A percentile compares a stretch with the other conserved stretches of the same genome.
Evolutionary conservation across 2,797 vertebrate genomes (phyloP).

Genomic region (Petrocephalus sullivani): DNA sequence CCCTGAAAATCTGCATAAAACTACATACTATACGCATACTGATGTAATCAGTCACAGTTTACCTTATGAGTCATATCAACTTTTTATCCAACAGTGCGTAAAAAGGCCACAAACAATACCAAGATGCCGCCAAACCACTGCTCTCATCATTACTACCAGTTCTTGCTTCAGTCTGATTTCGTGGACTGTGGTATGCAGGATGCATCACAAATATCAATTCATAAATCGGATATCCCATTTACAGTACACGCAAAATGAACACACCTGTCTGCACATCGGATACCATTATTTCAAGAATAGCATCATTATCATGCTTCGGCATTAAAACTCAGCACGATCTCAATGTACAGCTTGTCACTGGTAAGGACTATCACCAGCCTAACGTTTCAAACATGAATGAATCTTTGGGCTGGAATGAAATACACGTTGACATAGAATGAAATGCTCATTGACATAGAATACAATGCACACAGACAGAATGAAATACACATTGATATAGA

Average conservation of each 20-base stretch:
- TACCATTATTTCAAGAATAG: background rate
- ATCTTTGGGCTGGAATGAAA: constrained; percentile 9
- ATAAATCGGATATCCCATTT: background rate
- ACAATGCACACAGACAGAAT: background rate
- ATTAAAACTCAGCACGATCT: background rate
- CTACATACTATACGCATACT: background rate
- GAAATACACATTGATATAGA: background rate
- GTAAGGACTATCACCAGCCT: background rate
- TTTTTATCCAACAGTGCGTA: background rate
- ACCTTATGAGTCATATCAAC: background rate
- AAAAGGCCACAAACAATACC: background rate
- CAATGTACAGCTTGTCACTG: background rate
- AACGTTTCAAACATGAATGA: constrained; percentile 9
- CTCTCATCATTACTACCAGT: no score
- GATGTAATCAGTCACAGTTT: background rate
- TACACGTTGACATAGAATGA: constrained; percentile 2
- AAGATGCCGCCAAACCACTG: background rate
- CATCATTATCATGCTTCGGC: background rate
- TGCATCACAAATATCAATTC: background rate
- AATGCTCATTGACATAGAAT: background rate
- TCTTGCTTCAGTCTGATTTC: background rate
- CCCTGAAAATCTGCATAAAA: background rate
- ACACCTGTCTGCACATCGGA: background rate
- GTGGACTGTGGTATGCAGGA: background rate
- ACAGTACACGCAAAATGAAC: background rate